These are phyloP conservation scores for Chiloscyllium punctatum DNA, from an alignment of 2,797 vertebrate species.

Conservation along the genomic window DNA sequence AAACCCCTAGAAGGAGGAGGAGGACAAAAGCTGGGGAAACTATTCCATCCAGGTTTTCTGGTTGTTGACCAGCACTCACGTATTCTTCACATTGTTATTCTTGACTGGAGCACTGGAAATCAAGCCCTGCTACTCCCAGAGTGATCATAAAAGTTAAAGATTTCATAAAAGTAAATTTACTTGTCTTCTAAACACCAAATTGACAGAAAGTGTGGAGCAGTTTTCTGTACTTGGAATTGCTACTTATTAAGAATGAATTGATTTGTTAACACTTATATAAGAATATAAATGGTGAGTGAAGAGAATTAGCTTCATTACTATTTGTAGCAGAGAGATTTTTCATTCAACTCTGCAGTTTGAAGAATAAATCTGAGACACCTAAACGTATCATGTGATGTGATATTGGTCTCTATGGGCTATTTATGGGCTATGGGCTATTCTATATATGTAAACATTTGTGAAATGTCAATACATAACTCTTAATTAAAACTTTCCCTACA, in stretches of 20 bases:
- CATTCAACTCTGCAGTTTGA: background rate
- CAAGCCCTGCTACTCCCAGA: no score
- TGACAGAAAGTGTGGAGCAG: no score
- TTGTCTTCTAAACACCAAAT: no score
- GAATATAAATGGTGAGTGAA: constrained; percentile 63
- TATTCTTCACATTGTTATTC: background rate
- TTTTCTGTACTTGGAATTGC: no score
- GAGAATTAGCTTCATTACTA: background rate
- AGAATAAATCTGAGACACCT: background rate
- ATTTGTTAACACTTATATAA: constrained; percentile 54
- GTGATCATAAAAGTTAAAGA: no score
- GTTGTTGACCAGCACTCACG: background rate
- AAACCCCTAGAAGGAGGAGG: background rate
- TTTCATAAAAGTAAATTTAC: no score
- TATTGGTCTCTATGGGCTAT: background rate
- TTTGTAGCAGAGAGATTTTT: background rate
- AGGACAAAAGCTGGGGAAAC: background rate
- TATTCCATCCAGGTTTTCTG: background rate
- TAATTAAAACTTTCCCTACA: no score
- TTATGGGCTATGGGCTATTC: no score
- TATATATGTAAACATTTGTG: no score
- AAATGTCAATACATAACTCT: no score
- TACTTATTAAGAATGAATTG: no score
- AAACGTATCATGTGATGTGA: background rate
- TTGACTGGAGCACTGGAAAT: no score